Conservation (phyloP, 2,113 vertebrate species). For the Rhegmatorhina hoffmannsi region DNA sequence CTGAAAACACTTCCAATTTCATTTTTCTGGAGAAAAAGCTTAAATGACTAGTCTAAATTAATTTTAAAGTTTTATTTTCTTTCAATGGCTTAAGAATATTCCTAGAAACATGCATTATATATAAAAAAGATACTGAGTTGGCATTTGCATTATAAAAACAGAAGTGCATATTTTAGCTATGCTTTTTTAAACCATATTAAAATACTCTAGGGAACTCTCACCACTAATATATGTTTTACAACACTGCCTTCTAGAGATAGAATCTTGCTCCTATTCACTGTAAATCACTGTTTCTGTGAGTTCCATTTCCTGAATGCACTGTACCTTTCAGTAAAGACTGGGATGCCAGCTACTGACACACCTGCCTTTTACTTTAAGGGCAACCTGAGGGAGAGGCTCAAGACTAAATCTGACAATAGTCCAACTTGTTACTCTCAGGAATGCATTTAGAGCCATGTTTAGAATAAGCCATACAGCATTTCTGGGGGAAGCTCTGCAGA, state of each 20-base stretch:
- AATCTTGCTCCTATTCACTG: neutral
- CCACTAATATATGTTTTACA: constrained; percentile 28
- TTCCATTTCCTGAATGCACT: neutral
- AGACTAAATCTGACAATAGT: constrained; percentile 21
- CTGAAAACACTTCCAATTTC: neutral
- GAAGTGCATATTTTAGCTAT: constrained; percentile 11
- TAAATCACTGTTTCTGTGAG: neutral
- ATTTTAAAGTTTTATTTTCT: neutral
- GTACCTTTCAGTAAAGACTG: constrained; percentile 2
- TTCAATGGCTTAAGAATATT: neutral
- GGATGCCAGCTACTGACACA: neutral
- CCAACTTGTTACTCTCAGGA: neutral
- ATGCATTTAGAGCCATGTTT: neutral
- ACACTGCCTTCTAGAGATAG: constrained; percentile 62
- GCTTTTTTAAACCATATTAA: constrained; percentile 5
- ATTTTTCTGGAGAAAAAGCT: neutral
- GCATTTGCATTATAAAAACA: constrained; percentile 23
- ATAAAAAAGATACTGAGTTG: neutral
- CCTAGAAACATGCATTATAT: neutral
- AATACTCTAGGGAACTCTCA: constrained; percentile 17
- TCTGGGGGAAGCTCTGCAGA: neutral
- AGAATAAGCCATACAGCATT: neutral
- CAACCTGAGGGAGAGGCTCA: neutral
- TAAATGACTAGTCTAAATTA: neutral
- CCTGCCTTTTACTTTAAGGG: constrained; percentile 29